These are phyloP conservation scores for Psittacula derbiana DNA, from an alignment of 2,797 vertebrate genomes.

Conservation along the genomic window DNA sequence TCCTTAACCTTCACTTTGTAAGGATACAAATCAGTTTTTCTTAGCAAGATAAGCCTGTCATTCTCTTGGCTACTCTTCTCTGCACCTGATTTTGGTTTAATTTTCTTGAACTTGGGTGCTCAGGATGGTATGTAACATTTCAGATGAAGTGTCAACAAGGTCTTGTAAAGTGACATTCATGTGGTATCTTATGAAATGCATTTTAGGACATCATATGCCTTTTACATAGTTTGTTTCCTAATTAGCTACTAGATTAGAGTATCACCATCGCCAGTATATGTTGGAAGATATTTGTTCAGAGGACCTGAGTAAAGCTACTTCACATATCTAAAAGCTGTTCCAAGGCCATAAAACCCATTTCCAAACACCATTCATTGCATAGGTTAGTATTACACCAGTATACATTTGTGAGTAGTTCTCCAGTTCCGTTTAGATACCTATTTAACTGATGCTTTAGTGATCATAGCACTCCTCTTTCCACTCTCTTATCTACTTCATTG, in stretches of 20 bases:
- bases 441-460: background rate
- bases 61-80: background rate
- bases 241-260: background rate
- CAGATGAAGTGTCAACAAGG: background rate
- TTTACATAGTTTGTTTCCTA: background rate
- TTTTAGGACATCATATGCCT: background rate
- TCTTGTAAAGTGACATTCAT: background rate
- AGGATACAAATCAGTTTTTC: background rate
- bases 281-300: background rate
- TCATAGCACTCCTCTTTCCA: background rate
- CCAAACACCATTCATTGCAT: background rate
- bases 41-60: background rate
- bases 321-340: background rate
- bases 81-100: background rate
- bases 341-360: background rate
- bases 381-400: background rate
- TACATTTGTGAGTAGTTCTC: background rate
- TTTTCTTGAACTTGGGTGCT: background rate
- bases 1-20: background rate
- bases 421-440: background rate
- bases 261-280: background rate
- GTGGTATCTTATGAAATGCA: background rate
- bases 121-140: background rate
- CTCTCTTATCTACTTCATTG: background rate
- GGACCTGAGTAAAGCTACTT: background rate